Base-by-base conservation (phyloP, 92 coral and sea anemone species). In the Parazoanthus darwini region DNA sequence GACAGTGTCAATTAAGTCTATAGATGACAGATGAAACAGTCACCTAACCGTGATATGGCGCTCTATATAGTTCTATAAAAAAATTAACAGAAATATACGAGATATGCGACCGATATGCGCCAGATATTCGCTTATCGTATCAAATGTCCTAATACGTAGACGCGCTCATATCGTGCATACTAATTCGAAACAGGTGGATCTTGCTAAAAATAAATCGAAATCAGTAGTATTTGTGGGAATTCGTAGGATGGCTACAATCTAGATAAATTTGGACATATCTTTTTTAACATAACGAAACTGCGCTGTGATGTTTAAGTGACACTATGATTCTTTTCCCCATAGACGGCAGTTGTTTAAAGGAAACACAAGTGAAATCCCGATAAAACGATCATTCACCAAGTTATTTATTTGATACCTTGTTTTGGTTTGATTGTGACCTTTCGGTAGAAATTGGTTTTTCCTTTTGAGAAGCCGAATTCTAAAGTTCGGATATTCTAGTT, bases 61-160 rank as follows among this genome's bases (percentile, higher is more conserved):
- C 87, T 71, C 78, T 36, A 84, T 73, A 84, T 54, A 54, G 59
- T 54, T 54, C 59, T 54, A 54, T 11, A 54, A 51, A 73, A 84
- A 71, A 72, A 74, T 84, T 72, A 77, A 43, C 79, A 84, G 59
- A 84, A 72, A 44, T 72, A 70, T 82, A 66, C 8, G 76, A 65
- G 76, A 82, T 82, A 82, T 84, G 87, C 79, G 78, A 25, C 79
- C 67, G 76, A 82, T 82, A 82, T 84, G 87, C 79, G 78, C 59
- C 79, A 46, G 87, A 84, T 84, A 84, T 84, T 71, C 33, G 87
- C 87, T 84, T 84, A 84, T 84, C 87, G 50, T 54, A 84, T 84
- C 79, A 84, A 66, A 84, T 84, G 65, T 71, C 87, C 79, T 5
- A 70, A 71, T 50, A 72, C 87, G 78, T 84, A 80, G 85, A 80